Evolutionary conservation across 2,797 vertebrate genomes (phyloP), one percentile per base, ranked within the genome.

Genomic region (Acestrorhynchus altus): DNA sequence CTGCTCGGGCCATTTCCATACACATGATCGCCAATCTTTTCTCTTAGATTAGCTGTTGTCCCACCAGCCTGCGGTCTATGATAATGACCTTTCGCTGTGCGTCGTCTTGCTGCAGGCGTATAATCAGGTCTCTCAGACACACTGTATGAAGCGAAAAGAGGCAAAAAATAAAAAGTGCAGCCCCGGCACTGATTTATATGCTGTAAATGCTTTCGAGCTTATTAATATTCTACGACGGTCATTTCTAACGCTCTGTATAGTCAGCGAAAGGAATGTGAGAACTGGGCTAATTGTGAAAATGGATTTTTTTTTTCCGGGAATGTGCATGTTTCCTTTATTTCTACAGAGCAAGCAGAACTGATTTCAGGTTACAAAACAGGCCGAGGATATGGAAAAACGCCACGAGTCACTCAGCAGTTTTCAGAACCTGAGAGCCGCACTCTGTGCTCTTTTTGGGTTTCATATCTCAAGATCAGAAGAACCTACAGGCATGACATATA

Each of bases 151-250:
- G 54, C 39, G 18, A 42, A 74, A 77, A 52, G 16, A 13, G 31
- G 31, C 31, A 2, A 12, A 15, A 28, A n/a, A n/a, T n/a, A n/a
- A 35, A 72, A 46, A 76, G 52, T 79, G 71, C 54, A 79, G 72
- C 56, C 63, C 74, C 28, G 16, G 77, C 65, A 46, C 69, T 87
- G 88, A 89, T 91, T 91, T 88, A 81, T 81, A 82, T 83, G 81
- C 84, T 85, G 86, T 85, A 77, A 87, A 89, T 81, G 80, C 86
- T 90, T 87, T 88, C 86, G 78, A 79, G 82, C 85, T 86, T 76
- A 91, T 92, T 92, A 89, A 89, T 87, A 92, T 91, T 90, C 89
- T 87, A 80, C 75, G 83, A 87, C 88, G 87, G 86, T 89, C 89
- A 90, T 87, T 89, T 88, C 85, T 88, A 83, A 84, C 85, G 85